These are phyloP conservation scores for Apis cerana DNA, from an alignment of 1,140 invertebrate genomes.

Conservation along the genomic window DNA sequence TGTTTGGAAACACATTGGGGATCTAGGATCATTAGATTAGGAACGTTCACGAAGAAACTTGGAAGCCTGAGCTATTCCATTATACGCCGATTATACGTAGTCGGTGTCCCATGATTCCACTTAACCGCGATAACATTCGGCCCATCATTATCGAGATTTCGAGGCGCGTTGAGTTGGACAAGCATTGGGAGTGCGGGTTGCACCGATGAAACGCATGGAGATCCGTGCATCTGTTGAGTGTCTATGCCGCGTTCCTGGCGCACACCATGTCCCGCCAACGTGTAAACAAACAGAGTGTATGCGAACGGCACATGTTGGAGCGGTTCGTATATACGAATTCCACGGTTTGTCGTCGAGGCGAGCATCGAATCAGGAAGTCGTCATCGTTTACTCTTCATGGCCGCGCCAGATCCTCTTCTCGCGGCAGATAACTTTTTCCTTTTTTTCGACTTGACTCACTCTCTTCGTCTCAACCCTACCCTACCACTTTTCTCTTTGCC, in stretches of 20 bases:
- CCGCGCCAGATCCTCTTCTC: conserved; percentile 37
- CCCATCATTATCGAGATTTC: conserved; percentile 17
- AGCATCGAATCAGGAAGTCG: conserved; percentile 40
- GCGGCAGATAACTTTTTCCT: conserved; percentile 41
- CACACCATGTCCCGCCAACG: not conserved
- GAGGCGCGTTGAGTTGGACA: not conserved
- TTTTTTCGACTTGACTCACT: not conserved
- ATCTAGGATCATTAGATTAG: not conserved
- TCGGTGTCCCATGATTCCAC: not conserved
- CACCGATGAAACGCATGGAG: not conserved
- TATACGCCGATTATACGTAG: conserved; percentile 15
- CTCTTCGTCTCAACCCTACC: not conserved
- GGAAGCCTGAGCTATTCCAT: conserved; percentile 28
- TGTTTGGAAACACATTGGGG: conserved; percentile 5
- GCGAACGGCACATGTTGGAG: conserved; percentile 22
- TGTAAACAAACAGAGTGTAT: conserved; percentile 39
- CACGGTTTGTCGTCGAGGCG: not conserved
- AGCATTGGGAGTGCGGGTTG: not conserved
- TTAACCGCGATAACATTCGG: conserved; percentile 36
- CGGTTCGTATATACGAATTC: conserved; percentile 40
- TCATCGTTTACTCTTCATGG: conserved; percentile 51
- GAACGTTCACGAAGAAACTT: not conserved
- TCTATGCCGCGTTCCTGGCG: not conserved
- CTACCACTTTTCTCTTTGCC: not conserved
- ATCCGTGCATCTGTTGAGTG: not conserved